Evolutionary conservation across 2,888 invertebrate species (phyloP).

Genomic region (Spilarctia lutea): DNA sequence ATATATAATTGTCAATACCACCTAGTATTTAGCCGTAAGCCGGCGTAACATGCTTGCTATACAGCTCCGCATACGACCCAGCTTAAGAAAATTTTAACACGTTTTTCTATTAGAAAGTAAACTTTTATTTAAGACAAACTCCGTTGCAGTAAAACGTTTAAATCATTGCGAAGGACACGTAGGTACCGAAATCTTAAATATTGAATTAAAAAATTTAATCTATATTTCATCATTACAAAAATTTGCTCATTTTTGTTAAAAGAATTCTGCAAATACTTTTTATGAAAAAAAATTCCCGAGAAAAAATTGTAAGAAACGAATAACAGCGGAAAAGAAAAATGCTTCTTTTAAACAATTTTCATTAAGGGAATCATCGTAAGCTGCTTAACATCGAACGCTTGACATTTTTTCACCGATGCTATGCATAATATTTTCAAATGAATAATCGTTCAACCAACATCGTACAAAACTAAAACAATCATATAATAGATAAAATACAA

Average conservation of each 20-base stretch:
- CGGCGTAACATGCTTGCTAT: neutral
- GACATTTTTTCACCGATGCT: neutral
- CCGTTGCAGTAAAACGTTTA: no score
- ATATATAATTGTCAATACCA: neutral
- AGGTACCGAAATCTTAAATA: no score
- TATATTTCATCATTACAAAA: no score
- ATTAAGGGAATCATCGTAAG: neutral
- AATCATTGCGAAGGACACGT: no score
- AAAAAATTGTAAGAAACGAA: neutral
- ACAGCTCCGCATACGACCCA: neutral
- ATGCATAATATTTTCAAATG: neutral
- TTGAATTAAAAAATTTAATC: no score
- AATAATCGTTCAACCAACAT: neutral
- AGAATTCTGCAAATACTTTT: no score
- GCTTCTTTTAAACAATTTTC: neutral
- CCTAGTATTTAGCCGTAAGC: neutral
- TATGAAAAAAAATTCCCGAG: no score
- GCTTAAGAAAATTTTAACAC: neutral
- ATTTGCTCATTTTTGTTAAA: no score
- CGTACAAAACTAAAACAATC: neutral
- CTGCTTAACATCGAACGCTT: neutral
- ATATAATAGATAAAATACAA: neutral
- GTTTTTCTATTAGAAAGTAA: neutral
- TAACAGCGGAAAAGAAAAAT: neutral
- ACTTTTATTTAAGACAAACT: no score